Evolutionary conservation across 2,797 vertebrate genomes (phyloP).

Genomic region (Gallinago nigripennis): DNA sequence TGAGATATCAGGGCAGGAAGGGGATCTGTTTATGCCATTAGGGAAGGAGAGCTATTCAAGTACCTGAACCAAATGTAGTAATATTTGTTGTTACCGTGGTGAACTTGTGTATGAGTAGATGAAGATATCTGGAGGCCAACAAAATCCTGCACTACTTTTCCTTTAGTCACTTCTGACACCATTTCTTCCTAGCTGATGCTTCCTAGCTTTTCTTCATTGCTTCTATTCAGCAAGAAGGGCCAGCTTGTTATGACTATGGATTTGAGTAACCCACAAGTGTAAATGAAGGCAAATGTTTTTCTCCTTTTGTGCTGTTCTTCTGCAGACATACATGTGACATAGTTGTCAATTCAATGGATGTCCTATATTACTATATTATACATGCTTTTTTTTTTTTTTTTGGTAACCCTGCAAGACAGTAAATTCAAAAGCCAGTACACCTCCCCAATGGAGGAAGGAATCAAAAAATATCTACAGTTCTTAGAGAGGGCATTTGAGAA

Average conservation of each 20-base stretch:
- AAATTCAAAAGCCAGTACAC: neutral
- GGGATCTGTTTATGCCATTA: neutral
- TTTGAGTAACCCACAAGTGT: neutral
- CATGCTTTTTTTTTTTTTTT: rapidly evolving
- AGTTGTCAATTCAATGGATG: neutral
- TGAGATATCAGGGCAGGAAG: neutral
- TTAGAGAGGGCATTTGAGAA: neutral
- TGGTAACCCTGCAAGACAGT: neutral
- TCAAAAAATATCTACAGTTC: neutral
- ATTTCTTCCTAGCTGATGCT: neutral
- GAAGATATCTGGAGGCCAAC: neutral
- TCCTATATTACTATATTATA: neutral
- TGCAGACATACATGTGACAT: neutral
- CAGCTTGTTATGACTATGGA: neutral
- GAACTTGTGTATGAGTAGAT: neutral
- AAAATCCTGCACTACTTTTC: neutral
- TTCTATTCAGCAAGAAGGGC: neutral
- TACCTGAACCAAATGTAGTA: neutral
- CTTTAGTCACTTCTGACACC: neutral
- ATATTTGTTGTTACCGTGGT: neutral
- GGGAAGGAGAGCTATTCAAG: neutral
- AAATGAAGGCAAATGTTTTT: neutral
- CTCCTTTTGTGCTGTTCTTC: neutral
- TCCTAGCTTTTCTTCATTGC: neutral
- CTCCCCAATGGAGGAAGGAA: neutral